Evolutionary conservation across 2,113 vertebrate genomes (phyloP).

Genomic region (Hemichromis elongatus): DNA sequence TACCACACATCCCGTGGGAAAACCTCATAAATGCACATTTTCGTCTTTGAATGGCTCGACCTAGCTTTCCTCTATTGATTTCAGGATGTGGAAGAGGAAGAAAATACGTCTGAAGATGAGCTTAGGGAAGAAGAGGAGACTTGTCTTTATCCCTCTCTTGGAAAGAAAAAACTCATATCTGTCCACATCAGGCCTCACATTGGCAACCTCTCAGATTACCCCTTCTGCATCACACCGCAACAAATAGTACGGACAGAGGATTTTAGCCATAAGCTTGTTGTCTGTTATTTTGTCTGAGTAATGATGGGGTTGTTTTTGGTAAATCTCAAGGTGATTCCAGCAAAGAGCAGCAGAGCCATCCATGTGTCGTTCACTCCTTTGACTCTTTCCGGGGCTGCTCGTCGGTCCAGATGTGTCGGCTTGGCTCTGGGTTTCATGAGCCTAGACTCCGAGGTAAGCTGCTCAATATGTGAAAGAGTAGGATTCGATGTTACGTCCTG

Average conservation of each 20-base stretch:
- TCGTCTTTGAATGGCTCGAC: not conserved
- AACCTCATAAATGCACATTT: not conserved
- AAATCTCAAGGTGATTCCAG: constrained; percentile 82
- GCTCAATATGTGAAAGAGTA: not conserved
- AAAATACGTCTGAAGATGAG: not conserved
- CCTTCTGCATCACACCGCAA: constrained; percentile 81
- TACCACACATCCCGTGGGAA: not conserved
- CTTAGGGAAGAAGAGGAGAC: constrained; percentile 12
- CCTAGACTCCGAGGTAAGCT: constrained; percentile 79
- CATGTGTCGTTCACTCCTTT: constrained; percentile 82
- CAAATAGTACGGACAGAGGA: constrained; percentile 76
- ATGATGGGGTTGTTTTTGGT: not conserved
- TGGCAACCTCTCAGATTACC: constrained; percentile 74
- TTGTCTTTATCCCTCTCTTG: not conserved
- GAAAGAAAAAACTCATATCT: constrained; percentile 68
- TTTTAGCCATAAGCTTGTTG: not conserved
- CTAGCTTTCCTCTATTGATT: not conserved
- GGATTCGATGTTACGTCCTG: not conserved
- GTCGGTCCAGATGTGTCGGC: constrained; percentile 67
- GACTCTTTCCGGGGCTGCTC: constrained; percentile 49
- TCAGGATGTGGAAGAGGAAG: constrained; percentile 28
- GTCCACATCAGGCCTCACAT: constrained; percentile 77
- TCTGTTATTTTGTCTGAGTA: not conserved
- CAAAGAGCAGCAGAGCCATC: constrained; percentile 73
- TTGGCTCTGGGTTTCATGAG: constrained; percentile 84